Conservation (phyloP, 2,888 invertebrate species). For the Pomacea canaliculata region DNA sequence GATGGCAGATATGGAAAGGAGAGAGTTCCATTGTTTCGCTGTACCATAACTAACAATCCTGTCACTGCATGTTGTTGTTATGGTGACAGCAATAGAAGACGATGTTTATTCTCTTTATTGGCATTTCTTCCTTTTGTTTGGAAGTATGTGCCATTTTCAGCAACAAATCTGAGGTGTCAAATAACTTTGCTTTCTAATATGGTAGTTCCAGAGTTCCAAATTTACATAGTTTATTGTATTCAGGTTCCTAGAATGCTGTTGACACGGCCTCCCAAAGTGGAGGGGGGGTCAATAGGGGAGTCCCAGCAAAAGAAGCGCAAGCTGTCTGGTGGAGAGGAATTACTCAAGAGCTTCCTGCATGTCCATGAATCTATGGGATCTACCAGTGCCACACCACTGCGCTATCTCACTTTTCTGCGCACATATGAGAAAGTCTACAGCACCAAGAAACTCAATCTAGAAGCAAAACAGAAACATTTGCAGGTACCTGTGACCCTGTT, state of each 20-base stretch:
- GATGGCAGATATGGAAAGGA: too few relatives aligned
- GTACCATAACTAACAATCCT: too few relatives aligned
- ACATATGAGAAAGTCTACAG: constrained; percentile 74
- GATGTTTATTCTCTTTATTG: too few relatives aligned
- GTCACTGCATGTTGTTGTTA: too few relatives aligned
- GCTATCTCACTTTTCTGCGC: constrained; percentile 74
- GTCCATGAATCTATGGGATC: constrained; percentile 71
- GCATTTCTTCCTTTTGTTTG: too few relatives aligned
- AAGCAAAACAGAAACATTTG: constrained; percentile 77
- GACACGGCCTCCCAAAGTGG: constrained; percentile 63
- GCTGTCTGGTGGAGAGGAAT: constrained; percentile 67
- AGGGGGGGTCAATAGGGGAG: constrained; percentile 62
- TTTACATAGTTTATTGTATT: too few relatives aligned
- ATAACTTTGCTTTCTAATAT: neutral
- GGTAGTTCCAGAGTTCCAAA: too few relatives aligned
- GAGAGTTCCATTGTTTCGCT: too few relatives aligned
- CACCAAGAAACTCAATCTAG: constrained; percentile 76
- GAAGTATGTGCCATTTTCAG: neutral
- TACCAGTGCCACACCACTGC: constrained; percentile 70
- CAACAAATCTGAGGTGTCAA: neutral
- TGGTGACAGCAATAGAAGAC: too few relatives aligned
- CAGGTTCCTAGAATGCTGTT: constrained; percentile 70
- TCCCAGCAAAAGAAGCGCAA: constrained; percentile 54
- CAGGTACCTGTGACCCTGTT: constrained; percentile 69
- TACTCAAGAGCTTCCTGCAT: constrained; percentile 69